Conservation (phyloP, 1,140 invertebrate species). For the Oppia nitens region DNA sequence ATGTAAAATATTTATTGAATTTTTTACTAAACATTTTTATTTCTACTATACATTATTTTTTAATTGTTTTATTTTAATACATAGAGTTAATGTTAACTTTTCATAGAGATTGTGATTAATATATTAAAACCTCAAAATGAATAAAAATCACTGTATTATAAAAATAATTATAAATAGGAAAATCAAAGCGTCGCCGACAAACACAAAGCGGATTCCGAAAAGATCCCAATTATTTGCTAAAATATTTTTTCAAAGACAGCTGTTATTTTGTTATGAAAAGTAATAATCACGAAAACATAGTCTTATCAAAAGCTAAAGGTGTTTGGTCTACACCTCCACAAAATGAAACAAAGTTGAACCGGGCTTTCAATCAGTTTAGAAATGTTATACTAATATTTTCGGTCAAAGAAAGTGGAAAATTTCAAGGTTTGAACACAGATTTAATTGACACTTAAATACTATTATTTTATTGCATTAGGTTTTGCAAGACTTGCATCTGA, state of each 20-base stretch:
- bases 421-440: slow-evolving; percentile 33
- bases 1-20: too few relatives aligned
- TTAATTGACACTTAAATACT: slow-evolving; percentile 24
- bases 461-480: slow-evolving; percentile 35
- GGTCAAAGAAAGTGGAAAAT: slow-evolving; percentile 88
- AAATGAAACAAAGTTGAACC: slow-evolving; percentile 89
- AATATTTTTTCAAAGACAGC: slow-evolving; percentile 84
- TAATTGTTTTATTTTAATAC: too few relatives aligned
- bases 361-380: slow-evolving; percentile 71
- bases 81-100: too few relatives aligned
- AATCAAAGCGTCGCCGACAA: neutral
- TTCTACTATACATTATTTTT: too few relatives aligned
- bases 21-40: too few relatives aligned
- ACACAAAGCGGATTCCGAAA: neutral
- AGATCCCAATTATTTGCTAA: slow-evolving; percentile 72
- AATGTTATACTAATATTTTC: slow-evolving; percentile 94
- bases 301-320: slow-evolving; percentile 79
- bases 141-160: too few relatives aligned
- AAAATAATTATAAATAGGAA: too few relatives aligned
- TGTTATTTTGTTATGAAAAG: slow-evolving; percentile 95
- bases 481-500: slow-evolving; percentile 75
- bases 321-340: slow-evolving; percentile 95
- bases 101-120: too few relatives aligned
- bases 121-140: too few relatives aligned
- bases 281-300: slow-evolving; percentile 92